Base-by-base conservation (phyloP, 2,797 vertebrate species). In the Silurus aristotelis region DNA sequence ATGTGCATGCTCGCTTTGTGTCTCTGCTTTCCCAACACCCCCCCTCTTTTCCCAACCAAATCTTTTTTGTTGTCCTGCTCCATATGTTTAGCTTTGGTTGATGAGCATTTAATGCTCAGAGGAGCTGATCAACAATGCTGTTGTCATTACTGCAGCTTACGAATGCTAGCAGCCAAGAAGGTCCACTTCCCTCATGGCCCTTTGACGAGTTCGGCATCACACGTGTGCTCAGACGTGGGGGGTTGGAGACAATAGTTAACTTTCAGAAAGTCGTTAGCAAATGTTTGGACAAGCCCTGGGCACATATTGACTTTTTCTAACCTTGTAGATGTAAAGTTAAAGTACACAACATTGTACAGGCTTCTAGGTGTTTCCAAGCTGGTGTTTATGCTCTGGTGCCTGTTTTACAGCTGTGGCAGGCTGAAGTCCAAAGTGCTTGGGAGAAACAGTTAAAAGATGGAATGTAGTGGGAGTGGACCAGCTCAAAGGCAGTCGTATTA, bases 41-140 rank as follows among this genome's bases (percentile, higher is more conserved):
- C 38, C 64, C 88, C 19, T 46, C 52, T 60, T 46, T 10, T 10
- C 3, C 68, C n/a, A 64, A 38, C 52, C 90, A 90, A 92, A 92
- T 92, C 91, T 92, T 92, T 92, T 92, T 94, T 94, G 92, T 93
- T 91, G 91, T 91, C 92, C 92, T 91, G 91, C 91, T 91, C 94
- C 94, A 94, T 95, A 94, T 95, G 94, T 91, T 94, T 89, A 63
- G 92, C 89, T 91, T 92, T 93, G 91, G 92, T 93, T 94, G 92
- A 94, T 95, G 93, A 94, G 92, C 85, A 91, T 93, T 94, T 94
- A 93, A 93, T 94, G 93, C 93, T 94, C 90, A 90, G 90, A 81
- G 80, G 73, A 80, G 25, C 38, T 72, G 75, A 83, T 73, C 63
- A 17, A 55, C 80, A 31, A 58, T 73, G 80, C 80, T 63, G 31